Percentiles rank a stretch among this genome's conserved stretches.
Conservation (phyloP, 2,888 invertebrate genomes). For the Tetheella fluctuosa region DNA sequence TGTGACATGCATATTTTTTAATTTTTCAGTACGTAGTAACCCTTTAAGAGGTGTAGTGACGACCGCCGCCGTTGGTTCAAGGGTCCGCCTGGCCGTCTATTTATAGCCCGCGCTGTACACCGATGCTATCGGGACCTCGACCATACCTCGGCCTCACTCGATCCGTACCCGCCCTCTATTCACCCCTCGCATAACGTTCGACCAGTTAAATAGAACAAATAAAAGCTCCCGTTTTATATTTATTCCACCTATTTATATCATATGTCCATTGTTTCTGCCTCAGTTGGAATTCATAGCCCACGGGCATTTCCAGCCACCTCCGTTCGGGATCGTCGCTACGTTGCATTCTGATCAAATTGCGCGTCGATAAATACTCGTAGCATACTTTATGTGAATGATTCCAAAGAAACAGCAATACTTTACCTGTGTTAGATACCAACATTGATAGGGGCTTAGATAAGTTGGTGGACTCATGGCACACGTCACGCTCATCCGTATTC, state of each 20-base stretch:
- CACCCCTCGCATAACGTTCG: conserved; percentile 77
- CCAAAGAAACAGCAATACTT: conserved; percentile 47
- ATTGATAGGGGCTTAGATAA: conserved; percentile 49
- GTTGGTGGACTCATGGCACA: conserved; percentile 48
- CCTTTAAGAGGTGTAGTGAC: conserved; percentile 65
- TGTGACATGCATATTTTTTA: background rate
- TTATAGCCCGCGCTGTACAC: conserved; percentile 71
- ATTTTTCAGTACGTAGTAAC: conserved; percentile 42
- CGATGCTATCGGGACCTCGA: conserved; percentile 73
- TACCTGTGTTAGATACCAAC: conserved; percentile 47
- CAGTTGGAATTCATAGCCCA: conserved; percentile 72
- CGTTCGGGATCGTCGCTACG: conserved; percentile 57
- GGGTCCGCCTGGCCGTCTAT: conserved; percentile 77
- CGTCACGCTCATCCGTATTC: conserved; percentile 79
- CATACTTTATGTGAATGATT: conserved; percentile 47
- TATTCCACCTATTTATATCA: conserved; percentile 79
- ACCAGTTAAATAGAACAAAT: conserved; percentile 77
- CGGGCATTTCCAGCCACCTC: conserved; percentile 61
- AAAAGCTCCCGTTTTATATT: conserved; percentile 72
- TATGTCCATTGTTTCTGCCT: conserved; percentile 76
- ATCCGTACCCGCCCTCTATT: conserved; percentile 73
- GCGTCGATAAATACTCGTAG: conserved; percentile 49
- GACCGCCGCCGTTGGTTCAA: conserved; percentile 79
- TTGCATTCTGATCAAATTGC: conserved; percentile 55
- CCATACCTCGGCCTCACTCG: conserved; percentile 66